Evolutionary conservation across 1,140 invertebrate genomes (phyloP).

Genomic region (Euglossa dilemma): DNA sequence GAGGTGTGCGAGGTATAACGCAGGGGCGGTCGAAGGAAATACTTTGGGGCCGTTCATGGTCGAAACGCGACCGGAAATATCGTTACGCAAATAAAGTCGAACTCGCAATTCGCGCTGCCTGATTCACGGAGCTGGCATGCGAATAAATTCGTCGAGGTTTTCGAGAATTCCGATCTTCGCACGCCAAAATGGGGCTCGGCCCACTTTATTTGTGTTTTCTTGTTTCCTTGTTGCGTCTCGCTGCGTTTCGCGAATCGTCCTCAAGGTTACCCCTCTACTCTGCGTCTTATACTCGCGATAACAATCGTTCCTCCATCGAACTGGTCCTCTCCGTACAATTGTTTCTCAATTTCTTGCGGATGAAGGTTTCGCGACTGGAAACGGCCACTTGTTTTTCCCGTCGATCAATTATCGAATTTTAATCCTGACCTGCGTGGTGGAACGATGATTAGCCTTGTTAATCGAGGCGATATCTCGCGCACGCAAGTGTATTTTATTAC

Average conservation of each 20-base stretch:
- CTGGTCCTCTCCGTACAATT: too few species aligned
- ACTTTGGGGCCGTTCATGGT: constrained; percentile 9
- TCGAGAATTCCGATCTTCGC: constrained; percentile 41
- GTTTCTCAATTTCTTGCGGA: too few species aligned
- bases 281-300: too few species aligned
- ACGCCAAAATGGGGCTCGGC: constrained; percentile 39
- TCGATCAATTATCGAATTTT: constrained; percentile 22
- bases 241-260: neutral
- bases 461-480: neutral
- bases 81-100: constrained; percentile 54
- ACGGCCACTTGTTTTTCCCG: neutral
- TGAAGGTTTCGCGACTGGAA: too few species aligned
- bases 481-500: constrained; percentile 5
- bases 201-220: constrained; percentile 35
- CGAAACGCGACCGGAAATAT: constrained; percentile 41
- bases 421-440: neutral
- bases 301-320: too few species aligned
- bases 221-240: constrained; percentile 23
- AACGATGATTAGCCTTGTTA: constrained; percentile 27
- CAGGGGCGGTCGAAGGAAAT: neutral
- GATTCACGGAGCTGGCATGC: constrained; percentile 62
- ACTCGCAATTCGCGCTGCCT: constrained; percentile 24
- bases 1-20: too few species aligned
- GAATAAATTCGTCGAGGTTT: constrained; percentile 48
- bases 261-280: neutral